Conservation (phyloP, 2,888 invertebrate genomes). For the Epiblema foenella region DNA sequence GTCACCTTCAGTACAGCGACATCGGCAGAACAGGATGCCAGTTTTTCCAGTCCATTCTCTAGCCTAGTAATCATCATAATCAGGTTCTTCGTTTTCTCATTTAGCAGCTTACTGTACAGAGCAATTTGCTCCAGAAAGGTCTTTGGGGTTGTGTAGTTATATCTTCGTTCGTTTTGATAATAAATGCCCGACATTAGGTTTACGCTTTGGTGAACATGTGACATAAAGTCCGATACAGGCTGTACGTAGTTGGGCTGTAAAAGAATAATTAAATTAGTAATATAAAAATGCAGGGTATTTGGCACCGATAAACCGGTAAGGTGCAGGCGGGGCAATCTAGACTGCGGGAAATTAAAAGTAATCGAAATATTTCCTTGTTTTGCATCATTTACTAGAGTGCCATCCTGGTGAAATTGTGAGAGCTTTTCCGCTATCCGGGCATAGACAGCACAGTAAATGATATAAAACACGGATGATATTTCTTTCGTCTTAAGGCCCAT, state of each 20-base stretch:
- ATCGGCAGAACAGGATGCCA: conserved; percentile 94
- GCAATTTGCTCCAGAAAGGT: conserved; percentile 97
- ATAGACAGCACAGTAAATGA: too few species aligned
- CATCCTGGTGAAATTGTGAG: too few species aligned
- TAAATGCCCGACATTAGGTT: conserved; percentile 93
- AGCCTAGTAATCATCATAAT: conserved; percentile 91
- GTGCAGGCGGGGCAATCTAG: too few species aligned
- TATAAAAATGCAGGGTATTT: too few species aligned
- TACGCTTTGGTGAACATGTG: conserved; percentile 94
- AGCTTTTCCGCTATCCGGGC: too few species aligned
- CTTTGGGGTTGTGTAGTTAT: conserved; percentile 98
- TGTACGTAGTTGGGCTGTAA: conserved; percentile 83
- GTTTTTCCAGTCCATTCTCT: conserved; percentile 94
- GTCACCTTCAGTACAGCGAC: conserved; percentile 92
- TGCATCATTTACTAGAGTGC: too few species aligned
- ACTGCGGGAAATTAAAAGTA: too few species aligned
- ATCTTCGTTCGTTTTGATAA: conserved; percentile 93
- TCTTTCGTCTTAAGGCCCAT: too few species aligned
- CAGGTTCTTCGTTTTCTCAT: conserved; percentile 88
- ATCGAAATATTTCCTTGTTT: too few species aligned
- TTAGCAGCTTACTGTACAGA: conserved; percentile 89
- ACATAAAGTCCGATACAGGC: conserved; percentile 94
- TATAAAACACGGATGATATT: too few species aligned
- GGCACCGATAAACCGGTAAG: too few species aligned
- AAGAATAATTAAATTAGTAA: conserved; percentile 3